These are phyloP conservation scores for Pseudococcus viburni DNA, from an alignment of 2,888 invertebrate genomes.

Conservation along the genomic window DNA sequence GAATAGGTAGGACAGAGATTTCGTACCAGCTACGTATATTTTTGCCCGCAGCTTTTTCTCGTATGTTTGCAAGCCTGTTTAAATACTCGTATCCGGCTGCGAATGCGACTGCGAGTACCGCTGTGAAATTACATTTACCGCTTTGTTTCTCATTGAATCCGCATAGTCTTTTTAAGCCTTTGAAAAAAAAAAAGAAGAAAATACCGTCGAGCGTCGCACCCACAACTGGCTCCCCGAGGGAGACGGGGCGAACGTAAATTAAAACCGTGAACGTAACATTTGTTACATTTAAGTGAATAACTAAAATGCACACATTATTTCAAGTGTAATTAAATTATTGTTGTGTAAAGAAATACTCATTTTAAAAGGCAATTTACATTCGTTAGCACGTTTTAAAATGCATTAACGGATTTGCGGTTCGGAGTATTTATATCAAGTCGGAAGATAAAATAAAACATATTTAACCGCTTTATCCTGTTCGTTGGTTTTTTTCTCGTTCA, in stretches of 20 bases:
- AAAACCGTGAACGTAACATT: constrained; percentile 34
- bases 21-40: neutral
- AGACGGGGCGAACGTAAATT: neutral
- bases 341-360: constrained; percentile 41
- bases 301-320: constrained; percentile 44
- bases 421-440: constrained; percentile 51
- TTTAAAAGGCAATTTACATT: constrained; percentile 57
- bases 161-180: constrained; percentile 24
- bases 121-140: constrained; percentile 40
- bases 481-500: neutral
- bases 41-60: constrained; percentile 17
- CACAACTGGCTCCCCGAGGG: neutral
- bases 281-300: constrained; percentile 29
- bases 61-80: constrained; percentile 33
- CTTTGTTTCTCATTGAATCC: neutral
- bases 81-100: neutral
- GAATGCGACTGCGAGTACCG: constrained; percentile 3
- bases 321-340: constrained; percentile 49
- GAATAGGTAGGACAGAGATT: neutral
- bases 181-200: constrained; percentile 16
- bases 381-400: constrained; percentile 57
- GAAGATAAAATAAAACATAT: constrained; percentile 50
- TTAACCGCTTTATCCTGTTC: constrained; percentile 40
- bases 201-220: neutral
- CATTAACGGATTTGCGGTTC: constrained; percentile 54